These are phyloP conservation scores for Seriola dumerili DNA, from an alignment of 2,113 vertebrate genomes.

Conservation along the genomic window DNA sequence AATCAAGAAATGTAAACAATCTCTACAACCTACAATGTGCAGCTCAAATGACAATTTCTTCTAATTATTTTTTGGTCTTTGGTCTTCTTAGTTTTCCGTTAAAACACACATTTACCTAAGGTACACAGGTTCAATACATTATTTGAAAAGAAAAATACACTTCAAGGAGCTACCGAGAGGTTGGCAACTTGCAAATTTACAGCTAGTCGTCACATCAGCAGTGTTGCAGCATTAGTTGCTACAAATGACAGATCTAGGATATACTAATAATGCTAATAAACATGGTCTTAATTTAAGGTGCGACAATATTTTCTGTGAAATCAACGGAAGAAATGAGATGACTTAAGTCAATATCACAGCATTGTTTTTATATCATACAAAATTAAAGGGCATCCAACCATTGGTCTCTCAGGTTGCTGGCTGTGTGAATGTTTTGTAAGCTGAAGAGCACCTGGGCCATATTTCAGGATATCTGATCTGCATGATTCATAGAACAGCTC, in stretches of 20 bases:
- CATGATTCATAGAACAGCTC: background rate
- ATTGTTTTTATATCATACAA: background rate
- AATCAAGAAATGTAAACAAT: background rate
- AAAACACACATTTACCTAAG: background rate
- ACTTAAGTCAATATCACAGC: background rate
- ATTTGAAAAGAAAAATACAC: background rate
- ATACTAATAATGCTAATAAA: background rate
- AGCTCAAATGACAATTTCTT: background rate
- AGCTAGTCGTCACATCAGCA: background rate
- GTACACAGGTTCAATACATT: no score
- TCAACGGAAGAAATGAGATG: background rate
- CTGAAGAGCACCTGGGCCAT: no score
- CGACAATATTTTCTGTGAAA: background rate
- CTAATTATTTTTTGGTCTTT: no score
- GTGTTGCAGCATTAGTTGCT: background rate
- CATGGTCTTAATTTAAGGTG: background rate
- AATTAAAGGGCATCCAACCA: background rate
- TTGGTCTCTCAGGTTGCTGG: background rate
- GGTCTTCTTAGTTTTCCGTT: no score
- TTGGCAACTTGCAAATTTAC: background rate
- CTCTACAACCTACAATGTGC: background rate
- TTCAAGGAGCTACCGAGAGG: background rate
- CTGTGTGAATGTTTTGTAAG: background rate
- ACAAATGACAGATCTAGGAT: background rate
- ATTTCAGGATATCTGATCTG: conserved; percentile 11